Percentiles rank a stretch among this genome's conserved stretches.
Conservation (phyloP, 2,888 invertebrate species). For the Capitulum mitella region DNA sequence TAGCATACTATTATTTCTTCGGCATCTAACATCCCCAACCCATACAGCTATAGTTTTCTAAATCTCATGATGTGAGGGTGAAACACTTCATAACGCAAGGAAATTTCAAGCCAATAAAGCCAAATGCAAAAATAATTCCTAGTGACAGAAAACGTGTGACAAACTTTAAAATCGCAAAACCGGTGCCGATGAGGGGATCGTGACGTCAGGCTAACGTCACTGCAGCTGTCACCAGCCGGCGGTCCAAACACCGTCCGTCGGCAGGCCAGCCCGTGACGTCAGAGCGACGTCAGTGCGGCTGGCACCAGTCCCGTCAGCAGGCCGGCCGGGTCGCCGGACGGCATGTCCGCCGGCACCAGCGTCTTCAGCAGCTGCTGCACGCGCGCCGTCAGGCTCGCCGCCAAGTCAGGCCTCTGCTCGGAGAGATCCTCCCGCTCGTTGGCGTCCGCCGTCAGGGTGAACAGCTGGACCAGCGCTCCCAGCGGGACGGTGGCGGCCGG, state of each 20-base stretch:
- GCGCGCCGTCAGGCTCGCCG: slow-evolving; percentile 26
- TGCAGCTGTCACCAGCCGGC: slow-evolving; percentile 36
- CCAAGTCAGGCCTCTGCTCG: slow-evolving; percentile 27
- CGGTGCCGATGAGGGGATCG: too few relatives aligned
- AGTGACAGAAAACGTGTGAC: too few relatives aligned
- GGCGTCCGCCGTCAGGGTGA: slow-evolving; percentile 28
- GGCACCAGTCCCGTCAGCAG: slow-evolving; percentile 37
- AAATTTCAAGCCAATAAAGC: too few relatives aligned
- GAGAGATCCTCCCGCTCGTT: slow-evolving; percentile 35
- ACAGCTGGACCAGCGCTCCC: background rate
- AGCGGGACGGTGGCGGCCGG: background rate
- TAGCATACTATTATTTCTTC: too few relatives aligned
- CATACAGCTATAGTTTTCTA: too few relatives aligned
- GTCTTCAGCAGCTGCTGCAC: slow-evolving; percentile 26
- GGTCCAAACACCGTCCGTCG: slow-evolving; percentile 32
- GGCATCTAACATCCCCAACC: too few relatives aligned
- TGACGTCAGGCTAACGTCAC: too few relatives aligned
- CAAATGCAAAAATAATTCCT: too few relatives aligned
- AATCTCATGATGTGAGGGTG: too few relatives aligned
- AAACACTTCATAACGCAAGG: too few relatives aligned
- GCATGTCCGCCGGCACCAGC: slow-evolving; percentile 36
- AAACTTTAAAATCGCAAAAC: too few relatives aligned
- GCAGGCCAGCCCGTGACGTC: slow-evolving; percentile 33
- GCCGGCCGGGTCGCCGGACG: slow-evolving; percentile 30
- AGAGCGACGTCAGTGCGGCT: too few relatives aligned